Base-by-base conservation (phyloP, 1,140 invertebrate genomes). In the Diachasmimorpha longicaudata region DNA sequence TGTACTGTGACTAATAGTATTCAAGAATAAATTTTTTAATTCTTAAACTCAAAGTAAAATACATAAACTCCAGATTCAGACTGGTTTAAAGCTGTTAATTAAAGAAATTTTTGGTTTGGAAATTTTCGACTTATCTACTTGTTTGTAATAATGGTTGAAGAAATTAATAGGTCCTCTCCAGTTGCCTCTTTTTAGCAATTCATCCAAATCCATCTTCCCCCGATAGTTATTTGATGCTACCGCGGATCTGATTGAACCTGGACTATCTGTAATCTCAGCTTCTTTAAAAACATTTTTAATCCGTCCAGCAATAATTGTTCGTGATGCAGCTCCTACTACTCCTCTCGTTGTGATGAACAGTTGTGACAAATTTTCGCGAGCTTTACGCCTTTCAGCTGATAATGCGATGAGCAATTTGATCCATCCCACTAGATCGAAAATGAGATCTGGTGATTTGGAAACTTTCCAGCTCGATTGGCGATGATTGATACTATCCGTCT, bases 381-480 rank as follows among this genome's bases (percentile, higher is more conserved):
- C 46, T 31, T 74, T 42, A 9, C 68, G n/a, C 11, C 76, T 77
- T 0, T 11, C 14, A 5, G 58, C 71, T 55, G 72, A 74, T 23
- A 73, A 13, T 1, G 19, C 21, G 4, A 74, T 58, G 4, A 74
- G 9, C 16, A 11, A 16, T 37, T 72, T 58, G n/a, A 77, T 31
- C 70, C 76, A 73, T n/a, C 19, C 4, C 5, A 77, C 71, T 21
- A 72, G 10, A 16, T 68, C 58, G 58, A 77, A 74, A 13, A 16
- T 63, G 21, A 6, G 11, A 0, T 70, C 9, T 31, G 25, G 13
- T 36, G 23, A 5, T 5, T 25, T 81, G 74, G 78, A 76, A 4
- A 87, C 68, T 4, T 74, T 76, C 82, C 84, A 87, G 9, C 81
- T 82, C 25, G 84, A 85, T 72, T 86, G 85, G 74, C 78, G 63